Base-by-base conservation (phyloP, 2,113 vertebrate species). In the Pterocles burchelli region DNA sequence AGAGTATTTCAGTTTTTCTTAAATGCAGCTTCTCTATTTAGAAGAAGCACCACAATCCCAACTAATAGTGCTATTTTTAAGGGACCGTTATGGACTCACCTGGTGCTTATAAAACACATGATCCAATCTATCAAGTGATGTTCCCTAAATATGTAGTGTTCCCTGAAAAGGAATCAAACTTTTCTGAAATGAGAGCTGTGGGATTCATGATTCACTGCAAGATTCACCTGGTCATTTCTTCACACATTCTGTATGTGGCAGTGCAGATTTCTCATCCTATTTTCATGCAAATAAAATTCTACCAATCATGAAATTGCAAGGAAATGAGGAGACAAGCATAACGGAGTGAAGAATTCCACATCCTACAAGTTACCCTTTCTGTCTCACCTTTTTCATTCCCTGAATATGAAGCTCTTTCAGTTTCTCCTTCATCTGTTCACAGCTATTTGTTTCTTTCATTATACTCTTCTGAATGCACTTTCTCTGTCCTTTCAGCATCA, bases 201-300 rank as follows among this genome's bases (percentile, higher is more conserved):
- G 25, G 51, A 45, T 72, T 94, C 51, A 17, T n/a, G 58, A 79
- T 73, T 90, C 82, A 51, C 63, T 48, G 45, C 58, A 65, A 90
- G 76, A 84, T 90, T 90, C 68, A 84, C 89, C 80, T 89, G 52
- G 75, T 54, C 18, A 2, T 84, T 94, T 91, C 82, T 93, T 93
- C 88, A 90, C 90, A 91, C 82, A 61, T 86, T 88, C 52, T 2
- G 0, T 62, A 48, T 85, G 88, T 93, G 85, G 51, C 52, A 66
- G 36, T 41, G 55, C 65, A 79, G 83, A 71, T 84, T 95, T 88
- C 76, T 90, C 90, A 80, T 96, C 93, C 92, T 88, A 96, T 94
- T 96, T 91, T 96, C 73, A 96, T 96, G 96, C 92, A 94, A 96
- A 96, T 93, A 95, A 94, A 94, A 93, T 96, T 95, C 92, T 93